These are phyloP conservation scores for Zaprionus ornatus DNA, from an alignment of 1,140 invertebrate species.

Conservation along the genomic window DNA sequence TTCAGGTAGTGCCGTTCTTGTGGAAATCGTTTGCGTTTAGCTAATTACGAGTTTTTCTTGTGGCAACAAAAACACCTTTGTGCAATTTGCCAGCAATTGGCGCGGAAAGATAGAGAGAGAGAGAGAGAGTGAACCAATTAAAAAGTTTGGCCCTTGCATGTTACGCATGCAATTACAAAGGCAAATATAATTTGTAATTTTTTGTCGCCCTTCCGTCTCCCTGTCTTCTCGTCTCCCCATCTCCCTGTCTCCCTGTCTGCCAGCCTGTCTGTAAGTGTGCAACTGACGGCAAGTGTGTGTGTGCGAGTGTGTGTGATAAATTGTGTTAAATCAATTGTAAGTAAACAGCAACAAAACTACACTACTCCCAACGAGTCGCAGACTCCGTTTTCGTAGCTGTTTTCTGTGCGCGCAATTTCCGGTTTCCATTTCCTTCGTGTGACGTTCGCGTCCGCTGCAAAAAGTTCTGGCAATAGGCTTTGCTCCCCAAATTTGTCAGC, in stretches of 20 bases:
- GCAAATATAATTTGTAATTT: conserved; percentile 72
- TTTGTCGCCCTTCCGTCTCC: neutral
- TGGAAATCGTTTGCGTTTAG: conserved; percentile 16
- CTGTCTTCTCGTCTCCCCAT: neutral
- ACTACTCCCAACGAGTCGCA: conserved; percentile 28
- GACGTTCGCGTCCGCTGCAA: conserved; percentile 53
- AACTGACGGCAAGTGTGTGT: conserved; percentile 4
- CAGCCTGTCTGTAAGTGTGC: neutral
- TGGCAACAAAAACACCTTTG: conserved; percentile 2
- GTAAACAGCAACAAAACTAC: conserved; percentile 48
- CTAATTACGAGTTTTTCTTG: conserved; percentile 22
- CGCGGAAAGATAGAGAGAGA: neutral
- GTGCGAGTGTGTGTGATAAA: conserved; percentile 43
- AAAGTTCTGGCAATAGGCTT: conserved; percentile 45
- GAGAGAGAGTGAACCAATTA: conserved; percentile 30
- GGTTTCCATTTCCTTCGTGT: conserved; percentile 71
- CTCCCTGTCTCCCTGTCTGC: neutral
- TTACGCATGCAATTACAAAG: conserved; percentile 59
- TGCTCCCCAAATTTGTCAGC: conserved; percentile 29
- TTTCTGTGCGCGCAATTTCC: conserved; percentile 79
- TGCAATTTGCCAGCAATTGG: conserved; percentile 8
- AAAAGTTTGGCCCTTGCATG: conserved; percentile 39
- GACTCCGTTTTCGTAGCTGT: conserved; percentile 19
- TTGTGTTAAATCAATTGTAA: conserved; percentile 60
- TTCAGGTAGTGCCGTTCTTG: conserved; percentile 7